Percentiles rank a stretch among this genome's conserved stretches.
phyloP scores from a whole-genome alignment of 2,888 invertebrate species.

The Leptopterna dolabrata region DNA sequence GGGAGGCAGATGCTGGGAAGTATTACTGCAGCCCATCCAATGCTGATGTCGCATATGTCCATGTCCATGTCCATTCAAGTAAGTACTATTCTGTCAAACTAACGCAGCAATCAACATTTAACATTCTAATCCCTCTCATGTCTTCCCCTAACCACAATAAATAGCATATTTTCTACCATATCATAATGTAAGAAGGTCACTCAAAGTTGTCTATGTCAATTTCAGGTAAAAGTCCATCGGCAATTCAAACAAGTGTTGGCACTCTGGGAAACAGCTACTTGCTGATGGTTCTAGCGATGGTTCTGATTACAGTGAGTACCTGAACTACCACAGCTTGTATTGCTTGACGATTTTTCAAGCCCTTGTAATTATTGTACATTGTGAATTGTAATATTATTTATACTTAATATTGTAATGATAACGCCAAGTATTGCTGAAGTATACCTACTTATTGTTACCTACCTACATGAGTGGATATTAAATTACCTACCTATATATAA shows the following conservation, averaged over 20 bases:
- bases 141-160: too few relatives aligned
- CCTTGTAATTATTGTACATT: constrained; percentile 16
- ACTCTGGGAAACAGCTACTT: constrained; percentile 46
- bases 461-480: neutral
- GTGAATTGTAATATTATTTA: neutral
- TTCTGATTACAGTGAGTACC: constrained; percentile 35
- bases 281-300: constrained; percentile 45
- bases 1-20: constrained; percentile 55
- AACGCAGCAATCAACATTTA: too few relatives aligned
- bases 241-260: constrained; percentile 54
- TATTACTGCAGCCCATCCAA: constrained; percentile 58
- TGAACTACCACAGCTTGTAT: neutral
- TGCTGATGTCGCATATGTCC: constrained; percentile 57
- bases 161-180: too few relatives aligned
- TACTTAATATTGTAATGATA: neutral
- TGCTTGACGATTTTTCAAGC: neutral
- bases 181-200: too few relatives aligned
- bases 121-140: too few relatives aligned
- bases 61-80: constrained; percentile 58
- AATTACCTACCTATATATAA: neutral
- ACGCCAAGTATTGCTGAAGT: constrained; percentile 10
- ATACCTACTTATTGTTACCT: neutral
- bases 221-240: constrained; percentile 56
- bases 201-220: neutral
- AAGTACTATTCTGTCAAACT: constrained; percentile 12